Evolutionary conservation across 53 echinoderm and acorn worm genomes (phyloP), one percentile per base, ranked within the genome.

Genomic region (Actinopyga echinites): DNA sequence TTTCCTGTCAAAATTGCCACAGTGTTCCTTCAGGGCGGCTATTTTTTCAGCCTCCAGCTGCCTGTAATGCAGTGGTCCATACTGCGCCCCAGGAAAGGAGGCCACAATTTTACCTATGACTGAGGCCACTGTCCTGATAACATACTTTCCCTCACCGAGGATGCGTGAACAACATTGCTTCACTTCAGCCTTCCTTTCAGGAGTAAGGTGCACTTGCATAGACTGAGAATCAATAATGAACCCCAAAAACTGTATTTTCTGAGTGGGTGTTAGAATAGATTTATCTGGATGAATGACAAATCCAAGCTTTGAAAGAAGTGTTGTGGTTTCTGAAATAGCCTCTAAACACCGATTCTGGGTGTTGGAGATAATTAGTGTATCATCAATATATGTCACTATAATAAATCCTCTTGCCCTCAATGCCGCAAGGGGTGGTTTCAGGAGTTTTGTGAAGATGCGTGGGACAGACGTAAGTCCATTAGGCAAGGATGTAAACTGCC

Each of bases 391-490:
- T n/a, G 44, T 35, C 10, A 65, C 35, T 21, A 87, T 73, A 38
- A 68, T 29, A 45, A 87, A 80, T 11, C 91, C 82, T 35, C 29
- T 40, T 8, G 57, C 40, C 21, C 82, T 53, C 56, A 91, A 24
- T 21, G 8, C 26, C 21, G 75, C 65, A 40, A 91, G 65, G 6
- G 82, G 58, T 43, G 88, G 91, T 53, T 87, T 91, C 45, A 88
- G 53, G 1, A 91, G 62, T 57, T 91, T 88, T 17, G 88, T 88
- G 35, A 88, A 91, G 1, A 81, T 54, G 4, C 63, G 62, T 59
- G 91, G 87, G 4, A 81, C 87, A 55, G 82, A 69, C 1, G 79
- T 82, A 15, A 88, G 36, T 8, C 85, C 88, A 88, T 91, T 88
- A 20, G 77, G 88, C 65, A 80, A 40, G 9, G 56, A 84, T 33